Conservation (phyloP, 1,140 invertebrate genomes). For the Luehdorfia chinensis region DNA sequence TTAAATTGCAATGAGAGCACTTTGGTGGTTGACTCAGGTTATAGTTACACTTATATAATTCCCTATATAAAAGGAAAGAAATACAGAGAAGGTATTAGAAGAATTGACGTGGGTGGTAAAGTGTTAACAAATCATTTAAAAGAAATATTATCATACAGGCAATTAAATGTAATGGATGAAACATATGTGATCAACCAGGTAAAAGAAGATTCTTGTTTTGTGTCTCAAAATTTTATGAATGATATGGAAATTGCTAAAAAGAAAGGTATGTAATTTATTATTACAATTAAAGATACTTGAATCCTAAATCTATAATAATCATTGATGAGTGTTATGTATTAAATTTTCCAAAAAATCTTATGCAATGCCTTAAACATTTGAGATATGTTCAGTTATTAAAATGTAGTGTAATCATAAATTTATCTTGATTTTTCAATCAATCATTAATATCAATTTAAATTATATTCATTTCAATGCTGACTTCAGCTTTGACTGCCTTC, state of each 20-base stretch:
- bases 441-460: no score
- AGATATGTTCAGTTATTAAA: no score
- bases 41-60: slow-evolving; percentile 96
- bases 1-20: slow-evolving; percentile 82
- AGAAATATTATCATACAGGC: slow-evolving; percentile 97
- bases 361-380: no score
- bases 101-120: slow-evolving; percentile 98
- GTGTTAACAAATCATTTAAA: slow-evolving; percentile 98
- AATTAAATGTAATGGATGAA: slow-evolving; percentile 99
- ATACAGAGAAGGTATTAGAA: slow-evolving; percentile 85
- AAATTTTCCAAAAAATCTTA: no score
- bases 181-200: slow-evolving; percentile 99
- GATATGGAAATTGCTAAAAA: slow-evolving; percentile 89
- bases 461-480: no score
- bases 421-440: no score
- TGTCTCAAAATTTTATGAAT: slow-evolving; percentile 89
- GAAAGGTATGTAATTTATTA: slow-evolving; percentile 71
- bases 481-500: no score
- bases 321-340: no score
- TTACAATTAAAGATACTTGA: not conserved
- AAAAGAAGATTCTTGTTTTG: slow-evolving; percentile 98
- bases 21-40: slow-evolving; percentile 94
- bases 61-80: slow-evolving; percentile 96
- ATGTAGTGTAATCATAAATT: no score
- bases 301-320: no score